These are phyloP conservation scores for Cataglyphis rosenhaueri DNA, from an alignment of 2,888 invertebrate species.

Conservation along the genomic window DNA sequence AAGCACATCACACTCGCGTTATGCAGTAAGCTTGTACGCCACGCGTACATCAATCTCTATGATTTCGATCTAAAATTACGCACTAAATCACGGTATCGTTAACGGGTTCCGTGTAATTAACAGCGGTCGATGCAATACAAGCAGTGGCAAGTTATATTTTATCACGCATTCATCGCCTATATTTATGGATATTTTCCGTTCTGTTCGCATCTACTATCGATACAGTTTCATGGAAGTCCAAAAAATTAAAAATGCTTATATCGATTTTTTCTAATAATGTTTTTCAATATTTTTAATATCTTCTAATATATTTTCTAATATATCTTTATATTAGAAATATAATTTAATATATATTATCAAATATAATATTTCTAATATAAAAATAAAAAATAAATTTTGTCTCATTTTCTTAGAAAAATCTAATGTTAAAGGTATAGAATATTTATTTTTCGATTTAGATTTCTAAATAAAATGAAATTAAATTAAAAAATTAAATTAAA, in stretches of 20 bases:
- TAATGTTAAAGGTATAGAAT: neutral
- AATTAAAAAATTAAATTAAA: too few relatives aligned
- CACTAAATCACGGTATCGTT: slow-evolving; percentile 22
- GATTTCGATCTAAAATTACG: slow-evolving; percentile 35
- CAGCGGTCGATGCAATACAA: neutral
- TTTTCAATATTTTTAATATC: too few relatives aligned
- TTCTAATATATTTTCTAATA: too few relatives aligned
- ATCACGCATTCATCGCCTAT: neutral
- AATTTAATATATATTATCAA: too few relatives aligned
- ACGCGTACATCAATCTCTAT: neutral
- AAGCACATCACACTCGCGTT: neutral
- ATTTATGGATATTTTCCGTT: neutral
- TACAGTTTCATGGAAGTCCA: neutral
- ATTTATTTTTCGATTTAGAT: too few relatives aligned
- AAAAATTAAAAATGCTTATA: neutral
- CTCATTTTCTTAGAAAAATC: neutral
- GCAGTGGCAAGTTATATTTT: neutral
- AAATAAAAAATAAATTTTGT: neutral
- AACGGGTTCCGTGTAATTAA: slow-evolving; percentile 17
- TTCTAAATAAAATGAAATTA: too few relatives aligned
- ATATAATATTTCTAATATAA: neutral
- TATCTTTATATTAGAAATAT: too few relatives aligned
- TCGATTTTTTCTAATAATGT: neutral
- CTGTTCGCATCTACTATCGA: neutral
- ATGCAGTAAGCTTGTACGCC: slow-evolving; percentile 1